A percentile compares a stretch with the other conserved stretches of the same genome.
These are phyloP conservation scores for Diadema setosum DNA, from an alignment of 35 echinoderm and acorn worm species.

Conservation along the genomic window DNA sequence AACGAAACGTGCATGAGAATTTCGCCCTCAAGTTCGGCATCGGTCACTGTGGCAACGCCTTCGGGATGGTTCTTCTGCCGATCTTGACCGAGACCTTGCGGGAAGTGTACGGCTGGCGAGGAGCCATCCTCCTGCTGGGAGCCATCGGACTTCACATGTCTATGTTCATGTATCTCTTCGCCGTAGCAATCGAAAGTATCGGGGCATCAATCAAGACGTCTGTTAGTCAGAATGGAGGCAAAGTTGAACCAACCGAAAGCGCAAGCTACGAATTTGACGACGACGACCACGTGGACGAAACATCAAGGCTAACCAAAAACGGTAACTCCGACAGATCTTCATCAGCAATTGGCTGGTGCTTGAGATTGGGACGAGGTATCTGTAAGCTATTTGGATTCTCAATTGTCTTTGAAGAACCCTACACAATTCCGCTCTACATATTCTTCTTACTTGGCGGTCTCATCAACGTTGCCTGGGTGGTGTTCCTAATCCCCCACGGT, in stretches of 20 bases:
- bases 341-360: too few relatives aligned
- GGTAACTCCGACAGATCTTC: too few relatives aligned
- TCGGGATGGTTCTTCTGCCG: constrained; percentile 32
- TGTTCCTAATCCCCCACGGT: constrained; percentile 32
- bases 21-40: constrained; percentile 26
- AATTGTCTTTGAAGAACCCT: background rate
- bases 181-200: too few relatives aligned
- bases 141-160: background rate
- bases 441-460: background rate
- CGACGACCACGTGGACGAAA: background rate
- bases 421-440: background rate
- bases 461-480: background rate
- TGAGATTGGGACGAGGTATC: background rate
- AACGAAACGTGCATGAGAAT: too few relatives aligned
- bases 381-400: background rate
- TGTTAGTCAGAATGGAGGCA: too few relatives aligned
- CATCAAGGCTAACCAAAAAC: too few relatives aligned
- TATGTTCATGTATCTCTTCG: too few relatives aligned
- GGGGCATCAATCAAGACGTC: too few relatives aligned
- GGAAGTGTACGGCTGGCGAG: constrained; percentile 49
- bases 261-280: too few relatives aligned
- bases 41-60: background rate
- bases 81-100: constrained; percentile 17
- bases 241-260: too few relatives aligned
- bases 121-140: constrained; percentile 41